Evolutionary conservation across 1,140 invertebrate genomes (phyloP), one percentile per base, ranked within the genome.

Genomic region (Streblospio benedicti): DNA sequence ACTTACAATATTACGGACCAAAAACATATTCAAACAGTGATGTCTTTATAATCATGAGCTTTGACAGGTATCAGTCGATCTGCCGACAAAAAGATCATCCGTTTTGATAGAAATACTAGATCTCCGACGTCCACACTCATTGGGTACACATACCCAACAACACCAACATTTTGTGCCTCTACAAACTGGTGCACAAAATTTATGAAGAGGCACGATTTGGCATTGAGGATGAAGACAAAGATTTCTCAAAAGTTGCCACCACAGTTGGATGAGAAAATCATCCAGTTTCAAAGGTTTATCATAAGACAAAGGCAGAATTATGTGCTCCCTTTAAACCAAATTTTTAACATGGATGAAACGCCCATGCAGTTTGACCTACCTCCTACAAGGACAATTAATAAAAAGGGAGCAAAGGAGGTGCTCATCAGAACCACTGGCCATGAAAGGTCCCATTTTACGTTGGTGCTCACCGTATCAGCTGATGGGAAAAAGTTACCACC

Each of bases 401-500:
- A 31, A 18, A 65, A 59, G 27, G 67, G 65, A 4, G 5, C 33
- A 9, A 58, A 64, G 64, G 52, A 2, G n/a, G 59, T 64, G 9
- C 12, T 30, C 14, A 45, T 69, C n/a, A 65, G 62, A 47, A 63
- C 66, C 20, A 66, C 61, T 9, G 66, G 64, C 14, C 20, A 67
- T 53, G 69, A 73, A 52, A 71, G 70, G 57, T 12, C 47, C 28
- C 61, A 66, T 41, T 64, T 70, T 41, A 70, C 71, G 12, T 63
- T 70, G 3, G 65, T 71, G 20, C 44, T 72, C 2, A 33, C 66
- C 0, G 64, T 60, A 20, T 43, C 65, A 25, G 68, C 62, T 30
- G 66, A 65, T 51, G 68, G 71, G 14, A 65, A 58, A 16, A 71
- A 71, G 55, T 47, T 71, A 23, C 68, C 64, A 57, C 68, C 68